Conservation (phyloP, 2,888 invertebrate species). For the Diadegma fenestrale region DNA sequence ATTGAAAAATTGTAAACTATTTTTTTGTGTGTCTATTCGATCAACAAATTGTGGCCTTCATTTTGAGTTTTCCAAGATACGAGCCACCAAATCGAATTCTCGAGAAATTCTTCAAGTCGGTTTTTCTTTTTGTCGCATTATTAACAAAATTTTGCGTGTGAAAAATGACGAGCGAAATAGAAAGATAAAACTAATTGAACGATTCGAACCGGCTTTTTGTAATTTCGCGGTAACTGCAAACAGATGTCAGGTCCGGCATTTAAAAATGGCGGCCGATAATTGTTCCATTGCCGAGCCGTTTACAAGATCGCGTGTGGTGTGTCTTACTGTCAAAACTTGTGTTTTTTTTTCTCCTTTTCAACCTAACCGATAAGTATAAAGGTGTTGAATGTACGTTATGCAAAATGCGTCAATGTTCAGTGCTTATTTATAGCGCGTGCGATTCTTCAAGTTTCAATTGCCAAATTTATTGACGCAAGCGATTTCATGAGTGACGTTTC, state of each 20-base stretch:
- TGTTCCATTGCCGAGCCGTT: conserved; percentile 23
- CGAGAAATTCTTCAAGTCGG: neutral
- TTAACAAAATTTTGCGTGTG: neutral
- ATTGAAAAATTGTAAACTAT: no score
- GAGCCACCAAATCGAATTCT: neutral
- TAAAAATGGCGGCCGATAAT: conserved; percentile 76
- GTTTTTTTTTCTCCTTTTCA: conserved; percentile 15
- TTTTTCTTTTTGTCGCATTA: neutral
- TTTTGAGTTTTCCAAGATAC: no score
- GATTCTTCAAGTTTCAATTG: conserved; percentile 71
- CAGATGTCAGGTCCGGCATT: conserved; percentile 68
- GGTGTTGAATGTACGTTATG: conserved; percentile 57
- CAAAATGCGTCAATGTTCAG: conserved; percentile 76
- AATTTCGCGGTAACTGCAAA: conserved; percentile 34
- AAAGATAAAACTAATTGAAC: neutral
- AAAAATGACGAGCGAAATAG: neutral
- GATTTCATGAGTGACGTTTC: conserved; percentile 67
- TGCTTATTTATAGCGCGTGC: conserved; percentile 76
- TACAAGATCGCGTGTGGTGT: conserved; percentile 22
- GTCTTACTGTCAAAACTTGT: conserved; percentile 54
- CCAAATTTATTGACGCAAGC: conserved; percentile 79
- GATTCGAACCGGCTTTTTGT: conserved; percentile 6
- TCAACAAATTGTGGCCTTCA: no score
- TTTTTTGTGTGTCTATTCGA: no score
- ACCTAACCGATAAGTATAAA: conserved; percentile 60